Evolutionary conservation across 2,797 vertebrate species (phyloP), one percentile per base, ranked within the genome.

Genomic region (Petrocephalus sullivani): DNA sequence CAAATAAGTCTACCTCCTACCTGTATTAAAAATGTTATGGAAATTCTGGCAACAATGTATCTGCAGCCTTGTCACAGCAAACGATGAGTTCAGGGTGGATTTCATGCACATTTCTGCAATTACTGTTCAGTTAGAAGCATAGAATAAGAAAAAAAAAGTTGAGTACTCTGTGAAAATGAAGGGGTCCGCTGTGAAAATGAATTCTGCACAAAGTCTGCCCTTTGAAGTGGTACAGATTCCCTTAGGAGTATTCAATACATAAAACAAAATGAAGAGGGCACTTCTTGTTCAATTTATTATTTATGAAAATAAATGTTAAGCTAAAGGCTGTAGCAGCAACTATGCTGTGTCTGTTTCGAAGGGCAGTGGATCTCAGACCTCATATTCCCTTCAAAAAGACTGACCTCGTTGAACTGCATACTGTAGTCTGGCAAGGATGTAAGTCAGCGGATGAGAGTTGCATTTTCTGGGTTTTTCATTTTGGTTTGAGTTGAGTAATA

Each of bases 301-400:
- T 91, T 91, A 96, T 95, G 95, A 94, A 93, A 91, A 93, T 94
- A 95, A 95, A 94, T 94, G 94, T 94, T 94, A 94, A 95, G 95
- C 92, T 93, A 89, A 89, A 87, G 91, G 89, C 92, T 92, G 92
- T 93, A 92, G 93, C 93, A 91, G 92, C 90, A 89, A 91, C 92
- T 89, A 88, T 90, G 90, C 92, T 92, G 91, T 78, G 92, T 93
- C 90, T 90, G 88, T 91, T 91, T 92, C 89, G 90, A 89, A 91
- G 87, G 89, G 81, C 57, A 67, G 41, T 83, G 57, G 83, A 54
- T 49, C 37, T 88, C 57, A 64, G 41, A 58, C 41, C 33, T 84
- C 37, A 87, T 46, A 58, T 46, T 28, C 56, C 9, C 3, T 10
- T 75, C 2, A 28, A 71, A 87, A 21, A 57, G 19, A 82, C 9